These are phyloP conservation scores for Amphiprion clarkii DNA, from an alignment of 2,797 vertebrate genomes.

Conservation along the genomic window DNA sequence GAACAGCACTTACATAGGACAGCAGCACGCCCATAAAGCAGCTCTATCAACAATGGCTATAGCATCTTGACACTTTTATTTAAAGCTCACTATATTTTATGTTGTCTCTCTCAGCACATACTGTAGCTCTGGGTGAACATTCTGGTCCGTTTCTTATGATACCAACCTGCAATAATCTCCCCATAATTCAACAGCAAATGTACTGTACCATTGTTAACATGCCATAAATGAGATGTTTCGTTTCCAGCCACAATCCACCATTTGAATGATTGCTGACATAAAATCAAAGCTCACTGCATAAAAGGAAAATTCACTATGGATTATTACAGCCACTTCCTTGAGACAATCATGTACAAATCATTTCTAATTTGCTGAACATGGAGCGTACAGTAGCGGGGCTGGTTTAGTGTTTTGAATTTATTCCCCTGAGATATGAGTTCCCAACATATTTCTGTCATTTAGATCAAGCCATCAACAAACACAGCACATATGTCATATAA, in stretches of 20 bases:
- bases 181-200: conserved; percentile 52
- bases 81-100: conserved; percentile 61
- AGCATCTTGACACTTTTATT: conserved; percentile 67
- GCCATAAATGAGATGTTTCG: conserved; percentile 49
- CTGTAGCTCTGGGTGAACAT: conserved; percentile 29
- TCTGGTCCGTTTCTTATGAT: background rate
- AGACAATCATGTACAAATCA: conserved; percentile 44
- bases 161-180: conserved; percentile 44
- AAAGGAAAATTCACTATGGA: conserved; percentile 55
- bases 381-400: conserved; percentile 1
- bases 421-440: background rate
- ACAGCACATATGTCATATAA: background rate
- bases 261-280: conserved; percentile 54
- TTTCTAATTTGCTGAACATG: conserved; percentile 47
- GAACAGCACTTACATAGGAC: conserved; percentile 59
- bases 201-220: conserved; percentile 37
- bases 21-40: conserved; percentile 45
- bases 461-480: background rate
- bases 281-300: conserved; percentile 51
- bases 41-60: conserved; percentile 58
- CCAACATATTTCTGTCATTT: conserved; percentile 12
- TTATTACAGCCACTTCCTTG: conserved; percentile 43
- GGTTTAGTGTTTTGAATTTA: conserved; percentile 25
- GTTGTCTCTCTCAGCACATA: conserved; percentile 32
- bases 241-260: conserved; percentile 23